Percentiles rank a stretch among this genome's conserved stretches.
These are phyloP conservation scores for Manis pentadactyla DNA, from an alignment of 2,797 vertebrate species.

Conservation along the genomic window DNA sequence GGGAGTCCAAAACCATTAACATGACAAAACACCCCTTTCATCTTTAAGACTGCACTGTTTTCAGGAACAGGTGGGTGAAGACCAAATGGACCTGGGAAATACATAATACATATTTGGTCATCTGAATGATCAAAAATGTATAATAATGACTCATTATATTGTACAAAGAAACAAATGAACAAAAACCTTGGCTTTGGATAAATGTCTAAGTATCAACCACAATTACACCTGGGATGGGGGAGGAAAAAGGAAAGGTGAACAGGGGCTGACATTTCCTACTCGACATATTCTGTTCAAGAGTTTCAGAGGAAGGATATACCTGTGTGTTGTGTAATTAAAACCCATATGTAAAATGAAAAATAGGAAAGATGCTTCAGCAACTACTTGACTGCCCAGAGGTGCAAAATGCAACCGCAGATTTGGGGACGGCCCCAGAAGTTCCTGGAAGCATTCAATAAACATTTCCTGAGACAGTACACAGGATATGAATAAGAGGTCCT, in stretches of 20 bases:
- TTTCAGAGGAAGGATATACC: neutral
- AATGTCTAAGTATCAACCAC: neutral
- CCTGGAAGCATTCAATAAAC: neutral
- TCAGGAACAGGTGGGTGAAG: too few species aligned
- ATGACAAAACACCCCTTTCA: too few species aligned
- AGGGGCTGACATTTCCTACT: neutral
- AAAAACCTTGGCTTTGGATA: neutral
- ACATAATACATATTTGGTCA: too few species aligned
- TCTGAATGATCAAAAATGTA: too few species aligned
- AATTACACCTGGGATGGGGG: neutral
- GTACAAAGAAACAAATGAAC: neutral
- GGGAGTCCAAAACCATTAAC: too few species aligned
- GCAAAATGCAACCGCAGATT: neutral
- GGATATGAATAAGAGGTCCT: neutral
- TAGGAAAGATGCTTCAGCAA: neutral
- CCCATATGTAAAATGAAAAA: neutral
- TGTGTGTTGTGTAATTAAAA: neutral
- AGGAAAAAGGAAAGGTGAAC: neutral
- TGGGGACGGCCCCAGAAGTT: neutral
- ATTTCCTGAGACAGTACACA: neutral
- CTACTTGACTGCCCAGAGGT: neutral
- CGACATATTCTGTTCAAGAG: neutral
- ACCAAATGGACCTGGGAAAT: too few species aligned
- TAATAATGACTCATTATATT: too few species aligned
- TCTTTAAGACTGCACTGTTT: too few species aligned